Percentiles rank a stretch among this genome's conserved stretches.
phyloP scores from a whole-genome alignment of 2,888 invertebrate genomes.

The Drosophila robusta region DNA sequence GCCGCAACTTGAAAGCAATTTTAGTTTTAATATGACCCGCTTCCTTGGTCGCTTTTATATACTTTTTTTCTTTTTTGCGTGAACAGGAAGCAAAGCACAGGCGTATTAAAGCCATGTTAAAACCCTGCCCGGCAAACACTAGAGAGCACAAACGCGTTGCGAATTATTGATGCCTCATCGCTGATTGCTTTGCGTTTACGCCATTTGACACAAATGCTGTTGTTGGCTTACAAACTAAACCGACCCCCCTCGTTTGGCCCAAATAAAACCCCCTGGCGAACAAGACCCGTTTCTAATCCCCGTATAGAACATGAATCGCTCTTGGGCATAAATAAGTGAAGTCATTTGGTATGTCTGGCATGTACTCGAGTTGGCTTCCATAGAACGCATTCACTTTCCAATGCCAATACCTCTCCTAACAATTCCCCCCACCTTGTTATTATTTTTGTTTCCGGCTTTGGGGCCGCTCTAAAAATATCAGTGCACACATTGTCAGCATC shows the following conservation, averaged over 20 bases:
- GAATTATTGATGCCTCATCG: conserved; percentile 77
- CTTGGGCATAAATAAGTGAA: conserved; percentile 68
- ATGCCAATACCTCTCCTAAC: conserved; percentile 5
- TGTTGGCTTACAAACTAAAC: conserved; percentile 32
- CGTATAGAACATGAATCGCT: conserved; percentile 33
- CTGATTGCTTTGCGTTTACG: conserved; percentile 76
- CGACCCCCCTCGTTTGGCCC: background rate
- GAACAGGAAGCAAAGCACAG: background rate
- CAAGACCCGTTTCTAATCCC: conserved; percentile 9
- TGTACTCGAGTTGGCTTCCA: conserved; percentile 54
- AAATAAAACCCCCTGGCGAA: background rate
- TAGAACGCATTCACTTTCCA: conserved; percentile 15
- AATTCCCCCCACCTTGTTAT: conserved; percentile 27
- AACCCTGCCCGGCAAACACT: conserved; percentile 1
- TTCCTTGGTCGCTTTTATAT: conserved; percentile 6
- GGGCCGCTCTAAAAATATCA: conserved; percentile 53
- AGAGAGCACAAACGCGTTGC: conserved; percentile 59
- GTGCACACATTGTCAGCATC: conserved; percentile 75
- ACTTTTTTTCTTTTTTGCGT: conserved; percentile 2
- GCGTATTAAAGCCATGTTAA: conserved; percentile 4
- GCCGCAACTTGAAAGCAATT: conserved; percentile 57
- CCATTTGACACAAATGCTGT: conserved; percentile 71
- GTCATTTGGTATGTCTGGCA: conserved; percentile 75
- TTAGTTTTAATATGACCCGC: conserved; percentile 71
- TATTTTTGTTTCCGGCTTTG: conserved; percentile 41